Percentiles rank a stretch among this genome's conserved stretches.
Evolutionary conservation across 2,113 vertebrate genomes (phyloP).

Genomic region (Arvicanthis niloticus): DNA sequence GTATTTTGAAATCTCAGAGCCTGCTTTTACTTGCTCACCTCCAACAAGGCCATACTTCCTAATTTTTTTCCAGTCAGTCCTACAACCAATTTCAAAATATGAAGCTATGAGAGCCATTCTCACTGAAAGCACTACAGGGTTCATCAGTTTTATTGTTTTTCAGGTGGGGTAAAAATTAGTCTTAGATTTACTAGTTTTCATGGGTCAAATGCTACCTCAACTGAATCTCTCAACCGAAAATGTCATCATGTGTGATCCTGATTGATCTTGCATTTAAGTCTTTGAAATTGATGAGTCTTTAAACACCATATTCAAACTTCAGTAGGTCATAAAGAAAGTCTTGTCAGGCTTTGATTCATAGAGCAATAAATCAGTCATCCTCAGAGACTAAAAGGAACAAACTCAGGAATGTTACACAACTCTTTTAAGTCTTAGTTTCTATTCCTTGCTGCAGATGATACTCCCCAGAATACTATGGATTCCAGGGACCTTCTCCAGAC

Average conservation of each 20-base stretch:
- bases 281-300: neutral
- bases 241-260: neutral
- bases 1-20: neutral
- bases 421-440: neutral
- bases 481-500: too few species aligned
- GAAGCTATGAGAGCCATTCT: neutral
- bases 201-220: neutral
- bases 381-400: conserved; percentile 8
- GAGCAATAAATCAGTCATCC: neutral
- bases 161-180: neutral
- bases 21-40: neutral
- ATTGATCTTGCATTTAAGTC: neutral
- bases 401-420: neutral
- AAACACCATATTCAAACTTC: neutral
- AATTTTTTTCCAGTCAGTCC: neutral
- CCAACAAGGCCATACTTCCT: neutral
- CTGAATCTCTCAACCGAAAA: neutral
- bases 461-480: neutral
- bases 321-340: neutral
- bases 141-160: conserved; percentile 32
- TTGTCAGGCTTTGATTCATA: neutral
- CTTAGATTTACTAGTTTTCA: neutral
- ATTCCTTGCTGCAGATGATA: neutral
- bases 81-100: neutral
- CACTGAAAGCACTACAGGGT: neutral